Evolutionary conservation across 1,140 invertebrate species (phyloP), one percentile per base, ranked within the genome.

Genomic region (Choristoneura fumiferana): DNA sequence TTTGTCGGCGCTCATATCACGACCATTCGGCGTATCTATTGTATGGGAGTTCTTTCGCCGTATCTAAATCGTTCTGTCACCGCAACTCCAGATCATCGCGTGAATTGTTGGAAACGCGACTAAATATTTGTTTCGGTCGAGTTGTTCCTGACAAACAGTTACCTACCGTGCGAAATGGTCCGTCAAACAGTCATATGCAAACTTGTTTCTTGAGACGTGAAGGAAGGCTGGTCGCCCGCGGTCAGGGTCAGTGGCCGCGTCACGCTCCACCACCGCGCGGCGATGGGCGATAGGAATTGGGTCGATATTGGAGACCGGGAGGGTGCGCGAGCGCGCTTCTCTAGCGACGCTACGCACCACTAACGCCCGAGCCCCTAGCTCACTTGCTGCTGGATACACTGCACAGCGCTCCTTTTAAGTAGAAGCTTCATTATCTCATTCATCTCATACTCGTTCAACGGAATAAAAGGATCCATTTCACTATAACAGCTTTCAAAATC

Each of bases 321-420:
- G 58, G 45, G n/a, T n/a, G n/a, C 53, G 55, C 37, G 56, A 60
- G 69, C 80, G 81, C 67, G 70, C 69, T 83, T 87, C 80, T 71
- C 80, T 29, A 17, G 22, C 22, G 43, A 81, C 60, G 70, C 59
- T 56, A 54, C 60, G 45, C 57, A 35, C 64, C 57, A 40, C 54
- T 52, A 56, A 36, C 22, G 22, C 43, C 39, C 18, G 9, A 15
- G 5, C 39, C 18, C 54, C 8, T 29, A 6, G 22, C 22, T 29
- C 9, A 10, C 22, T 13, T 3, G 22, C 35, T 33, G 34, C 38
- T 63, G 63, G 67, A 65, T 67, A 67, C 72, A 54, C 62, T 66
- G 62, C 58, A 74, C 64, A 74, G 66, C 71, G 69, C 58, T 60
- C 68, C 54, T 69, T 62, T 64, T 69, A 55, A 45, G 40, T 56